Evolutionary conservation across 2,888 invertebrate species (phyloP).

Genomic region (Amphipyra tragopoginis): DNA sequence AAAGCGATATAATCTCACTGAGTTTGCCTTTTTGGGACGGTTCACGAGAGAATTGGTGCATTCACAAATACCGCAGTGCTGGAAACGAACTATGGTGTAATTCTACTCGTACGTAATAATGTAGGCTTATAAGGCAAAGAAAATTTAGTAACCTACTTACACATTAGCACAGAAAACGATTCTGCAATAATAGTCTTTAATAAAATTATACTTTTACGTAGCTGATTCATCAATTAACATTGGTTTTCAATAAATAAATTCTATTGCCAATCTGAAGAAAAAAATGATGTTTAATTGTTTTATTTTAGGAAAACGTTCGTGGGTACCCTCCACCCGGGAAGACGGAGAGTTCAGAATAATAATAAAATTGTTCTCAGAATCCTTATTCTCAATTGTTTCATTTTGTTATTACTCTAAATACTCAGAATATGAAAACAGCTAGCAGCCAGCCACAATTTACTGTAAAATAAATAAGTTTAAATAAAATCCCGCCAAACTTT

Average conservation of each 20-base stretch:
- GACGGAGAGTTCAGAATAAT: too few species aligned
- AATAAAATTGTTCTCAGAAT: background rate
- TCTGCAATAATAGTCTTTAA: constrained; percentile 4
- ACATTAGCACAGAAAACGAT: constrained; percentile 2
- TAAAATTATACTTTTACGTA: too few species aligned
- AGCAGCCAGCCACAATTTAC: background rate
- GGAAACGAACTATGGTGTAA: constrained; percentile 34
- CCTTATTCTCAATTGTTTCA: background rate
- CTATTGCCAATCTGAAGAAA: background rate
- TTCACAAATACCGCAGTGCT: constrained; percentile 39
- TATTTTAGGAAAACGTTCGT: too few species aligned
- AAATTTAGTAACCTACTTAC: constrained; percentile 18
- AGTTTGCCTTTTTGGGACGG: constrained; percentile 49
- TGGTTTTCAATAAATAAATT: background rate
- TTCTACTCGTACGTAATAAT: constrained; percentile 37
- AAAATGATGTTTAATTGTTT: background rate
- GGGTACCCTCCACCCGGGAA: too few species aligned
- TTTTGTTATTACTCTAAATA: background rate
- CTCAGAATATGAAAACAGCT: background rate
- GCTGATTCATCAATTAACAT: background rate
- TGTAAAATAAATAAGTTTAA: background rate
- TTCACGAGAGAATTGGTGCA: constrained; percentile 41
- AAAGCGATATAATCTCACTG: constrained; percentile 52
- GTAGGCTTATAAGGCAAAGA: constrained; percentile 22
- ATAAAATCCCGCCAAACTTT: background rate